These are phyloP conservation scores for Trissolcus japonicus DNA, from an alignment of 2,888 invertebrate species.

Conservation along the genomic window DNA sequence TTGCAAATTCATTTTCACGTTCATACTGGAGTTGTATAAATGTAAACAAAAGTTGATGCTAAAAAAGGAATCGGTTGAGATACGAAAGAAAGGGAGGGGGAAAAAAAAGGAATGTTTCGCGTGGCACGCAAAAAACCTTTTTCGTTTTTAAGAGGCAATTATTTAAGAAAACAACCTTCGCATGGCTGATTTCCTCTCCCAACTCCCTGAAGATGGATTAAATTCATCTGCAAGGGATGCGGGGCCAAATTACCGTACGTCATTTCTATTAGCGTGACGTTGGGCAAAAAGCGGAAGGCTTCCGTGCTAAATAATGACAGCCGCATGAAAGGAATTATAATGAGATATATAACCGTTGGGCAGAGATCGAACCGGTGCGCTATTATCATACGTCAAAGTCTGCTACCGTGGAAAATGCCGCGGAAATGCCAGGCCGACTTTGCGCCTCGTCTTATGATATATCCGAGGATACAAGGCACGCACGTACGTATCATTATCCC, in stretches of 20 bases:
- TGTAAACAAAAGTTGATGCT: too few species aligned
- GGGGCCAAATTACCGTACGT: conserved; percentile 45
- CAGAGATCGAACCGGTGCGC: conserved; percentile 43
- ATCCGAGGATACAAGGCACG: conserved; percentile 36
- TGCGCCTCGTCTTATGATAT: conserved; percentile 41
- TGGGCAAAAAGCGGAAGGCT: conserved; percentile 40
- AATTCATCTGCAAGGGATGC: conserved; percentile 39
- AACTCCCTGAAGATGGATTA: conserved; percentile 48
- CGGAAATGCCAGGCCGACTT: conserved; percentile 47
- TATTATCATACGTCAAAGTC: conserved; percentile 52
- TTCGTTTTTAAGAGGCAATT: too few species aligned
- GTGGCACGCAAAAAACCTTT: too few species aligned
- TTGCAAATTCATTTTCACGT: too few species aligned
- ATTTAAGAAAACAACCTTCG: too few species aligned
- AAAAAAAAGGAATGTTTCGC: too few species aligned
- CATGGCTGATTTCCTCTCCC: conserved; percentile 15
- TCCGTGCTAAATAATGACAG: conserved; percentile 70
- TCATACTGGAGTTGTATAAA: too few species aligned
- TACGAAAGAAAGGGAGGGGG: too few species aligned
- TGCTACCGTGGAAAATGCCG: conserved; percentile 46
- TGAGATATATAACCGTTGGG: conserved; percentile 58
- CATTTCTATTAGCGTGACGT: conserved; percentile 46
- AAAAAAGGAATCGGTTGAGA: too few species aligned
- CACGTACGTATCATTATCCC: conserved; percentile 46
- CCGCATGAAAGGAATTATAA: conserved; percentile 72